A percentile compares a stretch with the other conserved stretches of the same genome.
Conservation (phyloP, 2,797 vertebrate genomes). For the Anguilla marmorata region DNA sequence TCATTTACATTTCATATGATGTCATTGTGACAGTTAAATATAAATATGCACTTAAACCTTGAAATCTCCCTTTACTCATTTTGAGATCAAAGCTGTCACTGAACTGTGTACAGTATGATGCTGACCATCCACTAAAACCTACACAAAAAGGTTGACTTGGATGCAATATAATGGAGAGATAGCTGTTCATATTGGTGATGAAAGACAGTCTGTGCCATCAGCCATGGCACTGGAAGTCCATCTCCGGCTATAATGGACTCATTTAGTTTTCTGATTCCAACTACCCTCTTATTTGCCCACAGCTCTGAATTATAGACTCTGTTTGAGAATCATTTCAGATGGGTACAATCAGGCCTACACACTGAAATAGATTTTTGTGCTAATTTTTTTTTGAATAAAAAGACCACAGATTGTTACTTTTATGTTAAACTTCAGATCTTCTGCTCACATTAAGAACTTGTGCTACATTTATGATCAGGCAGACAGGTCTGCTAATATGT, state of each 20-base stretch:
- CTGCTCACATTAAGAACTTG: not conserved
- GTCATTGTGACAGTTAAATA: slow-evolving; percentile 50
- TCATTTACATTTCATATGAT: slow-evolving; percentile 47
- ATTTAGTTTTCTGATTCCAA: not conserved
- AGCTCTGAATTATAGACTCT: not conserved
- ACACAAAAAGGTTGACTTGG: not conserved
- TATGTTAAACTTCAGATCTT: not conserved
- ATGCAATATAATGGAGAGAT: not conserved
- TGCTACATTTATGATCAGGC: not conserved
- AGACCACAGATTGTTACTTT: not conserved
- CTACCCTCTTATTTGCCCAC: not conserved
- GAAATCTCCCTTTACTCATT: slow-evolving; percentile 56
- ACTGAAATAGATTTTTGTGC: not conserved
- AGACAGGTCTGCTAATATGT: not conserved
- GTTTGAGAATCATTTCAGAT: not conserved
- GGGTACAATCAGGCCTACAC: no score
- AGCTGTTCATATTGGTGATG: not conserved
- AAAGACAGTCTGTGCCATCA: not conserved
- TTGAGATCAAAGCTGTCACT: slow-evolving; percentile 37
- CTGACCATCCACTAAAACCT: not conserved
- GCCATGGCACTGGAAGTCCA: not conserved
- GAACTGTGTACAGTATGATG: not conserved
- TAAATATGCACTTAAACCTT: slow-evolving; percentile 49
- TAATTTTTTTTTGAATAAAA: not conserved
- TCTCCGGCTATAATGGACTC: not conserved